Conservation (phyloP, 2,888 invertebrate species). For the Onchidella celtica region DNA sequence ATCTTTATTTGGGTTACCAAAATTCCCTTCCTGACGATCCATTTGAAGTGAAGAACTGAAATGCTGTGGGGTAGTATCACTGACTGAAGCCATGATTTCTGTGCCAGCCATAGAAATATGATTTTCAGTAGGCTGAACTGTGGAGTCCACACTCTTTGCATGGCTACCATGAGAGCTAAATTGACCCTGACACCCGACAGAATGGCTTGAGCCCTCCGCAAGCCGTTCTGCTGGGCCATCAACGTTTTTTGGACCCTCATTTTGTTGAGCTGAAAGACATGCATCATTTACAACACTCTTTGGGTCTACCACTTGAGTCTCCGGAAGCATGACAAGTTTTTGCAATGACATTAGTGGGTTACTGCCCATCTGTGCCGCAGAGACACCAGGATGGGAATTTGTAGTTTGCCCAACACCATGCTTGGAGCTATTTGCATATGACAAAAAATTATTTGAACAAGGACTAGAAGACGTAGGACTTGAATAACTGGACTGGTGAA, state of each 20-base stretch:
- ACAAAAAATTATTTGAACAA: conserved; percentile 15
- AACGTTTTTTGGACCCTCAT: conserved; percentile 71
- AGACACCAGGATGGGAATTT: conserved; percentile 18
- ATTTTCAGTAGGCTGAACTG: not conserved
- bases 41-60: no score
- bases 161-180: conserved; percentile 42
- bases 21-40: no score
- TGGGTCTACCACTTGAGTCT: conserved; percentile 74
- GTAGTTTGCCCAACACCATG: conserved; percentile 6
- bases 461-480: conserved; percentile 35
- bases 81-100: no score
- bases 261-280: conserved; percentile 59
- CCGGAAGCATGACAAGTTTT: conserved; percentile 74
- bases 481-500: conserved; percentile 31
- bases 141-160: not conserved
- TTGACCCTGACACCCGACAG: conserved; percentile 56
- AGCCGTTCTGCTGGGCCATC: conserved; percentile 60
- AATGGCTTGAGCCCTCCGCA: conserved; percentile 55
- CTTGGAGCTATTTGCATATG: not conserved
- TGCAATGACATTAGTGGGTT: conserved; percentile 76
- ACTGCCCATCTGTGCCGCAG: conserved; percentile 19
- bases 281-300: conserved; percentile 78
- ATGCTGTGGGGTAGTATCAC: no score
- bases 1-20: no score
- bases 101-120: no score